These are phyloP conservation scores for Acleris sparsana DNA, from an alignment of 2,888 invertebrate genomes.

Conservation along the genomic window DNA sequence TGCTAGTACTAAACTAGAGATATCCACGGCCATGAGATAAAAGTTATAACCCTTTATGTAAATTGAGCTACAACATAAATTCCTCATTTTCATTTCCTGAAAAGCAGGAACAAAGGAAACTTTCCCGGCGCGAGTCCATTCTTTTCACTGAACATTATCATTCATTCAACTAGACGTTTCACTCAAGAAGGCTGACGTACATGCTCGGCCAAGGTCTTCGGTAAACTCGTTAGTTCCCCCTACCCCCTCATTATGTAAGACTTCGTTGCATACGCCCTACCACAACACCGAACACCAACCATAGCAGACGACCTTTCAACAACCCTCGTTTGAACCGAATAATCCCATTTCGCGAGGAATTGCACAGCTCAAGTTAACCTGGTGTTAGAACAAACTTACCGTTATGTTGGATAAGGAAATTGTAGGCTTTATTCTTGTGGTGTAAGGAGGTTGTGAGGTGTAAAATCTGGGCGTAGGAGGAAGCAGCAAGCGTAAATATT, in stretches of 20 bases:
- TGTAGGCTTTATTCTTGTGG: neutral
- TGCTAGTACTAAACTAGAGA: too few relatives aligned
- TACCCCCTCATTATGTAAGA: slow-evolving; percentile 45
- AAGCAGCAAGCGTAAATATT: slow-evolving; percentile 21
- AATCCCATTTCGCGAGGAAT: neutral
- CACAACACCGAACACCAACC: slow-evolving; percentile 48
- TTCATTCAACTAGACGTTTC: slow-evolving; percentile 17
- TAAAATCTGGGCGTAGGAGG: slow-evolving; percentile 27
- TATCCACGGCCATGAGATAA: too few relatives aligned
- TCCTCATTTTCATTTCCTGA: too few relatives aligned
- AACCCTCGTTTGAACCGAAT: neutral
- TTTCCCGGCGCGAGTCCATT: neutral
- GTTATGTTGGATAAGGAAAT: slow-evolving; percentile 3
- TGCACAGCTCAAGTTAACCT: slow-evolving; percentile 16
- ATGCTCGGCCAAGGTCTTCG: slow-evolving; percentile 42
- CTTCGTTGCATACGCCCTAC: slow-evolving; percentile 49
- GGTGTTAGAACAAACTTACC: slow-evolving; percentile 4
- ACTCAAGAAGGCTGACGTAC: slow-evolving; percentile 29
- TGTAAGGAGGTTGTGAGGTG: neutral
- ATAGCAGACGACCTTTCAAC: slow-evolving; percentile 11
- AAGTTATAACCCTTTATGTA: too few relatives aligned
- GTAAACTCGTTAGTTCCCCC: slow-evolving; percentile 46
- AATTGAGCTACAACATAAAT: too few relatives aligned
- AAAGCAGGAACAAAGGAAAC: neutral
- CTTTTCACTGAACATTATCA: neutral